phyloP scores from a whole-genome alignment of 2,797 vertebrate species.

The Protonibea diacanthus region DNA sequence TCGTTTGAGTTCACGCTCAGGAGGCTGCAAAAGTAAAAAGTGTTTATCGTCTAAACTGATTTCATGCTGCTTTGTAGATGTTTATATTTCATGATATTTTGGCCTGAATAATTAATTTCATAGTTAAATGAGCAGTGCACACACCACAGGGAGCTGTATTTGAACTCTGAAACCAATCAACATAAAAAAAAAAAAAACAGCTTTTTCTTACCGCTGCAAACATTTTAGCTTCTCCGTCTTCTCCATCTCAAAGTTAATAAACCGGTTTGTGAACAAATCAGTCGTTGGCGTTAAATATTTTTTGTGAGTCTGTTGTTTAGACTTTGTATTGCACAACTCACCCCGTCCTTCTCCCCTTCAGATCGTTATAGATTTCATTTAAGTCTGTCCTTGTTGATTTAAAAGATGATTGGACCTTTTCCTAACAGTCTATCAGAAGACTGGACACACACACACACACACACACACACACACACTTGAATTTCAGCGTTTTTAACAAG shows the following conservation, averaged over 20 bases:
- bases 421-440: background rate
- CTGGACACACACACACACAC: background rate
- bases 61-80: background rate
- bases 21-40: background rate
- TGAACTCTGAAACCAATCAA: background rate
- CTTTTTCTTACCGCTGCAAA: too few species aligned
- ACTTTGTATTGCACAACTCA: background rate
- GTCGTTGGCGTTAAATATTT: background rate
- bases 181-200: too few species aligned
- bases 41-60: background rate
- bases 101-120: background rate
- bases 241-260: background rate
- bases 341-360: background rate
- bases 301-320: background rate
- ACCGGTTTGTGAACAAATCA: background rate
- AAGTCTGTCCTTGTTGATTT: background rate
- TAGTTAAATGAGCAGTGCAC: background rate
- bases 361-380: background rate
- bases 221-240: background rate
- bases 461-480: slow-evolving; percentile 14
- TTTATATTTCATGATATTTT: background rate
- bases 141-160: background rate
- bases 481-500: slow-evolving; percentile 34
- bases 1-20: slow-evolving; percentile 1
- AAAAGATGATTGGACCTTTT: background rate